Evolutionary conservation across 2,113 vertebrate species (phyloP).

Genomic region (Lycaon pictus): DNA sequence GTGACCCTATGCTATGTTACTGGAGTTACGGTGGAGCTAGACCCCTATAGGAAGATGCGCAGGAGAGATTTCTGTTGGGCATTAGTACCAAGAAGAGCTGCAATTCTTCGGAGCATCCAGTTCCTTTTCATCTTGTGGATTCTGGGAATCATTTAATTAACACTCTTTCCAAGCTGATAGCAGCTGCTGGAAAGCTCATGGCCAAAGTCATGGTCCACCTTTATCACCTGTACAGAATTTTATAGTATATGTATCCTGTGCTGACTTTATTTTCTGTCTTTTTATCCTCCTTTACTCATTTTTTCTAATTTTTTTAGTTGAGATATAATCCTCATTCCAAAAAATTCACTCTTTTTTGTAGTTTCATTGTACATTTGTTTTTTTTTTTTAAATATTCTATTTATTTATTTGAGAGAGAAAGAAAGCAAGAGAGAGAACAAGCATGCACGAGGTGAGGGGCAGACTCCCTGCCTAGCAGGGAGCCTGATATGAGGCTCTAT

Average conservation of each 20-base stretch:
- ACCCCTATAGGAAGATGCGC: not conserved
- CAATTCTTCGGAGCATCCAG: not conserved
- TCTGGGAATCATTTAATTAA: not conserved
- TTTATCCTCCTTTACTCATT: not conserved
- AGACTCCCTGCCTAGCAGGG: too few relatives aligned
- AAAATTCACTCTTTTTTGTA: not conserved
- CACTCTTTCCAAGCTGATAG: not conserved
- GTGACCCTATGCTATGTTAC: not conserved
- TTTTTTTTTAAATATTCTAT: too few relatives aligned
- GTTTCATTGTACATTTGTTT: too few relatives aligned
- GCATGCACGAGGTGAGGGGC: too few relatives aligned
- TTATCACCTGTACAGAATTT: not conserved
- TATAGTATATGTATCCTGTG: not conserved
- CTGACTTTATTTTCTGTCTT: not conserved
- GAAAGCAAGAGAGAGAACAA: too few relatives aligned
- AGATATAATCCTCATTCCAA: not conserved
- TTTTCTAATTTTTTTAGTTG: not conserved
- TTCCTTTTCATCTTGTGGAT: not conserved
- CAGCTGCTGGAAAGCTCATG: not conserved
- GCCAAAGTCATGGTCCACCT: not conserved
- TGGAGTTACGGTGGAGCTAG: not conserved
- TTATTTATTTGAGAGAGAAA: too few relatives aligned
- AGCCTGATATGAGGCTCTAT: too few relatives aligned
- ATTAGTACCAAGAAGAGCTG: not conserved
- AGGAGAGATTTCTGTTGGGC: not conserved